A percentile compares a stretch with the other conserved stretches of the same genome.
Evolutionary conservation across 2,797 vertebrate genomes (phyloP).

Genomic region (Lepilemur ruficaudatus): DNA sequence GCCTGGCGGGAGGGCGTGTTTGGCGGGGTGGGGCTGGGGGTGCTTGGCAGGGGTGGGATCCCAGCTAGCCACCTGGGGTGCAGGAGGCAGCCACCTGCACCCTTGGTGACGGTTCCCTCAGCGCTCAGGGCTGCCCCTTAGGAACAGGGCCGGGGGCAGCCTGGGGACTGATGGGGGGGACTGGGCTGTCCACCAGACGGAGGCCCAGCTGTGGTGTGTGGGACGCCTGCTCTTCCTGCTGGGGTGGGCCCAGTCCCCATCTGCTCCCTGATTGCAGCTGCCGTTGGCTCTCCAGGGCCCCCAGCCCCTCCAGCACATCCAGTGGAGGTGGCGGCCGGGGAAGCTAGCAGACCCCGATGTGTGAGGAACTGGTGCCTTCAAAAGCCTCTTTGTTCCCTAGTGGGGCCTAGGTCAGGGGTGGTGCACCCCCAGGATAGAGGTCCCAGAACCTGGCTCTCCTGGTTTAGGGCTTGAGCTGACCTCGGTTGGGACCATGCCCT

Average conservation of each 20-base stretch:
- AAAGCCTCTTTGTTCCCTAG: not conserved
- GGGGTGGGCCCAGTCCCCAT: not conserved
- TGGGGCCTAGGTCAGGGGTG: not conserved
- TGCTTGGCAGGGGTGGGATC: not conserved
- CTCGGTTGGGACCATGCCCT: not conserved
- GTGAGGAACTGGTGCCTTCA: not conserved
- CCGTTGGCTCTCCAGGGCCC: not conserved
- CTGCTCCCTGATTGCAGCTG: not conserved
- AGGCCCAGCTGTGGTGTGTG: not conserved
- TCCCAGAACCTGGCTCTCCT: too few species aligned
- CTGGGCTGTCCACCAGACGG: too few species aligned
- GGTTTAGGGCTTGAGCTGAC: too few species aligned
- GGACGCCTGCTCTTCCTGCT: not conserved
- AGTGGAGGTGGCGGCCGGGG: not conserved
- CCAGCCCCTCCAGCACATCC: accelerated
- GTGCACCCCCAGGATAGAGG: not conserved
- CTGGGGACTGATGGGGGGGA: too few species aligned
- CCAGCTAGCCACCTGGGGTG: not conserved
- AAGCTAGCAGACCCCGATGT: not conserved
- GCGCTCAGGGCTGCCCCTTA: not conserved
- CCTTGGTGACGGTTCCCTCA: not conserved
- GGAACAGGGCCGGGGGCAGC: not conserved
- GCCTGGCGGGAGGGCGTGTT: not conserved
- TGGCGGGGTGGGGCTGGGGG: too few species aligned
- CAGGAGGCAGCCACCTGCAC: not conserved